Conservation (phyloP, 2,113 vertebrate genomes). For the Sitta europaea region DNA sequence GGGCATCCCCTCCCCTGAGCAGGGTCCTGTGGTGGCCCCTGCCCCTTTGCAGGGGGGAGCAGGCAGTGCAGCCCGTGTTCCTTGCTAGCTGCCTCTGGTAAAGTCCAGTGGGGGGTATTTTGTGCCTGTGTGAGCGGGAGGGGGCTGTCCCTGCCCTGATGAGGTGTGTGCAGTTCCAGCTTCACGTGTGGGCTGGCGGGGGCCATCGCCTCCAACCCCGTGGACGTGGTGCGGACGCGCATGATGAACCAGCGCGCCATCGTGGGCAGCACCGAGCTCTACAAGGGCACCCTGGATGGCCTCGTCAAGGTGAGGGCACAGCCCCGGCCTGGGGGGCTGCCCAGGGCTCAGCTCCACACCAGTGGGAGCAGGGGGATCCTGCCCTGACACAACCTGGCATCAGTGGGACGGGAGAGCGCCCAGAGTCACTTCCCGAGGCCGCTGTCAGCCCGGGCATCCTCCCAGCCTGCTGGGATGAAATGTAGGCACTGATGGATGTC, state of each 20-base stretch:
- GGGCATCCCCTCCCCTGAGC: background rate
- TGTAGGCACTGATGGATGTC: background rate
- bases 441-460: background rate
- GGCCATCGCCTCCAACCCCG: slow-evolving; percentile 89
- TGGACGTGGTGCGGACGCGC: slow-evolving; percentile 91
- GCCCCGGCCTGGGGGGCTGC: background rate
- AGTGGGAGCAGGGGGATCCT: background rate
- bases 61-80: background rate
- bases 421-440: background rate
- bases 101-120: accelerated
- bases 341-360: background rate
- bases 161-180: slow-evolving; percentile 77
- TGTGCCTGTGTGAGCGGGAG: background rate
- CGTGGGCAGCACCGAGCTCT: slow-evolving; percentile 72
- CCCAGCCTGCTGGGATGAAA: background rate
- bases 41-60: background rate
- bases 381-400: accelerated
- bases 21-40: background rate
- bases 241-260: slow-evolving; percentile 92
- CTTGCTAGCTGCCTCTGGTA: accelerated
- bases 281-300: slow-evolving; percentile 89
- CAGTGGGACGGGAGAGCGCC: background rate
- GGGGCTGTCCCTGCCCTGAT: background rate
- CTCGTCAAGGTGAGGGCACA: slow-evolving; percentile 80
- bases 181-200: slow-evolving; percentile 89